A percentile compares a stretch with the other conserved stretches of the same genome.
phyloP scores from a whole-genome alignment of 2,888 invertebrate genomes.

The Drosophila conformis region DNA sequence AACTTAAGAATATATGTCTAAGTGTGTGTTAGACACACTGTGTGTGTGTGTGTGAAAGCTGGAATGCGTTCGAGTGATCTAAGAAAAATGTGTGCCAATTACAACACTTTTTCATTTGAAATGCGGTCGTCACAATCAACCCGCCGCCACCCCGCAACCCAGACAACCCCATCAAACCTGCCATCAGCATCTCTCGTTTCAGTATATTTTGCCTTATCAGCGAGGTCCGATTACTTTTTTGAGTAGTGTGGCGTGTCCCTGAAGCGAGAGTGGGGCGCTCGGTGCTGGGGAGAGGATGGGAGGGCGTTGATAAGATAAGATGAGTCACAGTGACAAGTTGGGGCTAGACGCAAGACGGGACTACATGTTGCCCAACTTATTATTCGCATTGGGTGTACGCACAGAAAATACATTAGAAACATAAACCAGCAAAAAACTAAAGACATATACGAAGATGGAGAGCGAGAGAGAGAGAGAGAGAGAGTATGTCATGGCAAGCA shows the following conservation, averaged over 20 bases:
- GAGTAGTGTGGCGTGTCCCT: slow-evolving; percentile 3
- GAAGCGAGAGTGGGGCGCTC: not conserved
- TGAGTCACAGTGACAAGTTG: not conserved
- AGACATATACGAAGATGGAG: not conserved
- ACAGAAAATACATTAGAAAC: slow-evolving; percentile 22
- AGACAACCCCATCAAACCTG: slow-evolving; percentile 2
- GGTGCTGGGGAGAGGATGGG: not conserved
- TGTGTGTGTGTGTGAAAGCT: slow-evolving; percentile 16
- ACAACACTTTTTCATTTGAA: slow-evolving; percentile 69
- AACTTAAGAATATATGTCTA: slow-evolving; percentile 6
- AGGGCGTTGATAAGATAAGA: slow-evolving; percentile 59
- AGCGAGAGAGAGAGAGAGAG: not conserved
- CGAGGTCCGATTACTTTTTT: slow-evolving; percentile 15
- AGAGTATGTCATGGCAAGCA: slow-evolving; percentile 21
- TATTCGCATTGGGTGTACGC: slow-evolving; percentile 69
- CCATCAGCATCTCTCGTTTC: slow-evolving; percentile 38
- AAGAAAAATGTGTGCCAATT: slow-evolving; percentile 68
- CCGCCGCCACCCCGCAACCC: not conserved
- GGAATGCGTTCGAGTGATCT: slow-evolving; percentile 41
- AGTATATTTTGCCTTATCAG: slow-evolving; percentile 25
- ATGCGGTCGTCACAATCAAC: slow-evolving; percentile 11
- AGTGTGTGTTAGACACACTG: not conserved
- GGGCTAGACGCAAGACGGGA: slow-evolving; percentile 3
- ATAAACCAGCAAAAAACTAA: not conserved
- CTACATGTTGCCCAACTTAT: slow-evolving; percentile 66